phyloP scores from a whole-genome alignment of 2,113 vertebrate genomes.

The Cottus gobio region DNA sequence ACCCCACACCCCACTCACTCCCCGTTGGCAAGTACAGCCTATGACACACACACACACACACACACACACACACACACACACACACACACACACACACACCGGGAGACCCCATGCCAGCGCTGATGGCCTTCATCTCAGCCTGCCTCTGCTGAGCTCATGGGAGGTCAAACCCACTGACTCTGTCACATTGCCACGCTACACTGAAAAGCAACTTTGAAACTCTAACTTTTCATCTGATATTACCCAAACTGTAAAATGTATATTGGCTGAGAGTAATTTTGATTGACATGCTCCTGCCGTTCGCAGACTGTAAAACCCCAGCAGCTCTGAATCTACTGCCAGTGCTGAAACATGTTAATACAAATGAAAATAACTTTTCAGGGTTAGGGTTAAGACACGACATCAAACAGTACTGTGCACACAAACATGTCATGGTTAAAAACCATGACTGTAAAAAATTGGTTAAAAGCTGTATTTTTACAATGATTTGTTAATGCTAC shows the following conservation, averaged over 20 bases:
- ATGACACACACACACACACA: conserved; percentile 62
- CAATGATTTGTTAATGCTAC: not conserved
- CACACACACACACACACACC: conserved; percentile 56
- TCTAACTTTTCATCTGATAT: not conserved
- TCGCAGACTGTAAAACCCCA: not conserved
- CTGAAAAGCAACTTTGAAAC: conserved; percentile 19
- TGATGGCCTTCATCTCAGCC: conserved; percentile 52
- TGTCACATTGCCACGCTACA: conserved; percentile 10
- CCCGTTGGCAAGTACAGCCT: conserved; percentile 57
- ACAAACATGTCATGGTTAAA: not conserved
- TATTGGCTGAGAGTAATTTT: not conserved
- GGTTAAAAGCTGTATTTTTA: not conserved
- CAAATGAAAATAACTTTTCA: not conserved
- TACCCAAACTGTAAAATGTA: not conserved
- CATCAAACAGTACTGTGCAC: not conserved
- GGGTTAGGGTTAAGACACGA: not conserved
- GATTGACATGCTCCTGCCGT: not conserved
- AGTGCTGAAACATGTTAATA: not conserved
- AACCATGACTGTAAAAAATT: not conserved
- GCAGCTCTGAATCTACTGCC: not conserved
- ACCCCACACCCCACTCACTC: conserved; percentile 53
- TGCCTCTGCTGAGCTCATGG: conserved; percentile 43
- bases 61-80: conserved; percentile 63
- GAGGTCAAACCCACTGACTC: conserved; percentile 53
- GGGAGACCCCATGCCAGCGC: conserved; percentile 51